A percentile compares a stretch with the other conserved stretches of the same genome.
Evolutionary conservation across 2,888 invertebrate species (phyloP).

Genomic region (Scrobipalpa atriplicella): DNA sequence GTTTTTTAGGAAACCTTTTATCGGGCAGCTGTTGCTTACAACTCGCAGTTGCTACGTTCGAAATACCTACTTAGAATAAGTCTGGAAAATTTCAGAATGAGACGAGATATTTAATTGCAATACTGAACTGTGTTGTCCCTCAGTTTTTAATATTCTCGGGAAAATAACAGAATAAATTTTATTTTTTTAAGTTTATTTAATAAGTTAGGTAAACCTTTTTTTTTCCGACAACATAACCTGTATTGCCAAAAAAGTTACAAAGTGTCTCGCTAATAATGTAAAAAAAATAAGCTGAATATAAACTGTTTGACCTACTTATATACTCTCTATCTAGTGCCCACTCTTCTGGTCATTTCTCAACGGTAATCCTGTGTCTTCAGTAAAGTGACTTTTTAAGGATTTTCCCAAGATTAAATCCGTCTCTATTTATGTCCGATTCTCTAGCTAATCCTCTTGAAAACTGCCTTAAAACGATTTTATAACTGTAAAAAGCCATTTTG

Average conservation of each 20-base stretch:
- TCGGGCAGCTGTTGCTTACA: conserved; percentile 53
- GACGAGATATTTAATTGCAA: too few relatives aligned
- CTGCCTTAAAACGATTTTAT: conserved; percentile 6
- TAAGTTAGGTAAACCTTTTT: too few relatives aligned
- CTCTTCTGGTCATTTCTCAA: conserved; percentile 20
- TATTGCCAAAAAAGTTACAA: too few relatives aligned
- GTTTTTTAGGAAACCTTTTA: conserved; percentile 35
- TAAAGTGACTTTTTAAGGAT: conserved; percentile 6
- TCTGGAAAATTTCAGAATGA: too few relatives aligned
- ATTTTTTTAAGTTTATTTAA: too few relatives aligned
- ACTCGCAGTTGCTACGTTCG: conserved; percentile 46
- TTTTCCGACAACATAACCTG: too few relatives aligned
- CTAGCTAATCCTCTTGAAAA: not conserved
- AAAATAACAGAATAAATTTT: too few relatives aligned
- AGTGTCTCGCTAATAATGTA: too few relatives aligned
- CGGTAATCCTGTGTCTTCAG: conserved; percentile 20
- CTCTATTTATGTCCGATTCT: conserved; percentile 13
- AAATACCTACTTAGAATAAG: too few relatives aligned
- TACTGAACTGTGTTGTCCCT: too few relatives aligned
- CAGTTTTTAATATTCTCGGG: too few relatives aligned
- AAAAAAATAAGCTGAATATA: not conserved
- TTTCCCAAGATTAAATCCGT: conserved; percentile 9
- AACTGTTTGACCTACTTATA: not conserved
- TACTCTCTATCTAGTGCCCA: not conserved
- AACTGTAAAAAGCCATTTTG: not conserved